Percentiles rank a stretch among this genome's conserved stretches.
These are phyloP conservation scores for Caerostris extrusa DNA, from an alignment of 1,140 invertebrate species.

Conservation along the genomic window DNA sequence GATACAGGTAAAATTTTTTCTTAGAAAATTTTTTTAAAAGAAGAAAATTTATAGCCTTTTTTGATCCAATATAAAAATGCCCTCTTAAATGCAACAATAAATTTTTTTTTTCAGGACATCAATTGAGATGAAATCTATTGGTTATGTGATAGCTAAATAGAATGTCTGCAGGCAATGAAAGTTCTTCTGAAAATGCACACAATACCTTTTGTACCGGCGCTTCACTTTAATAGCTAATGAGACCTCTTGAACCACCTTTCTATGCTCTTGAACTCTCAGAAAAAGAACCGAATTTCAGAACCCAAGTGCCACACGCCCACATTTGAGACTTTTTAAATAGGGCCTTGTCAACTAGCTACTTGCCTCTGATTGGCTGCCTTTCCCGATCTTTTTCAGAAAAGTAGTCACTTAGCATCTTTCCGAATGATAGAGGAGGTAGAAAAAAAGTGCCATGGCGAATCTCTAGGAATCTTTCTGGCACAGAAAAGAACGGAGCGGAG, in stretches of 20 bases:
- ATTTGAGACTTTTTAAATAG: slow-evolving; percentile 8
- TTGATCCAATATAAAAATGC: neutral
- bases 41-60: neutral
- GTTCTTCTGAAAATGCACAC: slow-evolving; percentile 12
- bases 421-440: slow-evolving; percentile 33
- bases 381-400: neutral
- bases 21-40: neutral
- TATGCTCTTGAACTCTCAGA: neutral
- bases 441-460: slow-evolving; percentile 41
- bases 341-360: slow-evolving; percentile 45
- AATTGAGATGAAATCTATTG: slow-evolving; percentile 10
- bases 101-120: neutral
- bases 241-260: slow-evolving; percentile 20
- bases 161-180: neutral
- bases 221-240: slow-evolving; percentile 50
- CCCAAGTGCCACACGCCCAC: neutral
- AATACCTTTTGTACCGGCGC: slow-evolving; percentile 26
- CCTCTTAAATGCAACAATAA: neutral
- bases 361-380: neutral
- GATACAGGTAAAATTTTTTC: no score
- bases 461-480: slow-evolving; percentile 36
- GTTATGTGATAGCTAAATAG: neutral
- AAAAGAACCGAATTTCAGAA: slow-evolving; percentile 25
- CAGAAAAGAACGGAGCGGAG: neutral
- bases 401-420: slow-evolving; percentile 54